phyloP scores from a whole-genome alignment of 2,797 vertebrate species.

The Pipistrellus pygmaeus region DNA sequence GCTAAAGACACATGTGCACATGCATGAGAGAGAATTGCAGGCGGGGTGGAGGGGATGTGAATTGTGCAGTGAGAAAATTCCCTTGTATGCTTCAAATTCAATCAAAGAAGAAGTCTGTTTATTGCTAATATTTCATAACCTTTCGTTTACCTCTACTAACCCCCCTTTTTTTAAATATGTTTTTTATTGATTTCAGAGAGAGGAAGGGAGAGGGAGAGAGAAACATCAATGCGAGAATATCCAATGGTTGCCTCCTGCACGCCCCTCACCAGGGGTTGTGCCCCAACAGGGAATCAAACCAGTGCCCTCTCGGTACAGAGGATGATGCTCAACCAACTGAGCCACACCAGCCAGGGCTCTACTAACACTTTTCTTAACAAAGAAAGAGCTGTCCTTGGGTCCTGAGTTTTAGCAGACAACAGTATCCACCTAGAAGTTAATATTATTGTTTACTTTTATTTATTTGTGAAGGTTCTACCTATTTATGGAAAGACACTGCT shows the following conservation, averaged over 20 bases:
- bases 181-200: neutral
- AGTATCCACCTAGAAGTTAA: neutral
- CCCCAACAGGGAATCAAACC: neutral
- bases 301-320: neutral
- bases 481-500: neutral
- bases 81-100: neutral
- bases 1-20: accelerated
- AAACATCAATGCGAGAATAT: neutral
- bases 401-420: neutral
- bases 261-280: neutral
- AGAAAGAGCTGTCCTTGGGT: neutral
- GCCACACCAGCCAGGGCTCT: neutral
- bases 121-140: neutral
- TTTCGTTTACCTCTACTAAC: neutral
- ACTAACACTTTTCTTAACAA: neutral
- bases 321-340: neutral
- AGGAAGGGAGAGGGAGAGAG: neutral
- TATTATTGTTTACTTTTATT: neutral
- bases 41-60: accelerated
- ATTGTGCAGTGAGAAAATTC: accelerated
- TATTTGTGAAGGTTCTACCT: conserved; percentile 12
- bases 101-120: neutral
- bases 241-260: neutral
- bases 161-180: neutral
- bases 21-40: accelerated